Base-by-base conservation (phyloP, 2,888 invertebrate genomes). In the Ischnus inquisitorius region DNA sequence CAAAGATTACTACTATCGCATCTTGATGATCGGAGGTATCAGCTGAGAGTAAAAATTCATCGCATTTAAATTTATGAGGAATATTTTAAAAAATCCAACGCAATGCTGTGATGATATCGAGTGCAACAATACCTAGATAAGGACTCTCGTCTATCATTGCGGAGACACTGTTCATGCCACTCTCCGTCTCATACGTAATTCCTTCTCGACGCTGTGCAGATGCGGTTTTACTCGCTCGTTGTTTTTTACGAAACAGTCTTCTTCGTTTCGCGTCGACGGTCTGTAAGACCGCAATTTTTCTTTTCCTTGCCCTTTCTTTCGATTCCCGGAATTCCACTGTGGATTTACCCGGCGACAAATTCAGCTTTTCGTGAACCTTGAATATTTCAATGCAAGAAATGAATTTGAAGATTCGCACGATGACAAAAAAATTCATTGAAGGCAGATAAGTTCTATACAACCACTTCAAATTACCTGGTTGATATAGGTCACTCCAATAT, bases 141-240 rank as follows among this genome's bases (percentile, higher is more conserved):
- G 28, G 48, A 14, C 57, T 10, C 10, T 71, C 22, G 34, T 79
- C 41, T 2, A 79, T 62, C 14, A 71, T 39, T 34, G 48, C 71
- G 10, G 60, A 51, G 1, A 69, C 68, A 28, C 60, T 16, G 64
- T 43, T 41, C 5, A 74, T 41, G 16, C 72, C 79, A 19, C 74
- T 64, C 39, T 72, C 62, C 6, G 67, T 72, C 19, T 79, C 71
- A 41, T 79, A 79, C 3, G 74, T 41, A 10, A 79, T 74, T 3
- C 79, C 79, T 54, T 79, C 79, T 8, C 64, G 60, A 10, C 72
- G 60, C 28, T 67, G 62, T 14, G 64, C 72, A 3, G 60, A 34
- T 14, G 62, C 51, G 41, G 51, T 39, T 28, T 43, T 51, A 16
- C 19, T 65, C 41, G 48, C 39, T 14, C 65, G 48, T 16, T 48